Evolutionary conservation across 1,140 invertebrate species (phyloP), one percentile per base, ranked within the genome.

Genomic region (Bombus cullumanus): DNA sequence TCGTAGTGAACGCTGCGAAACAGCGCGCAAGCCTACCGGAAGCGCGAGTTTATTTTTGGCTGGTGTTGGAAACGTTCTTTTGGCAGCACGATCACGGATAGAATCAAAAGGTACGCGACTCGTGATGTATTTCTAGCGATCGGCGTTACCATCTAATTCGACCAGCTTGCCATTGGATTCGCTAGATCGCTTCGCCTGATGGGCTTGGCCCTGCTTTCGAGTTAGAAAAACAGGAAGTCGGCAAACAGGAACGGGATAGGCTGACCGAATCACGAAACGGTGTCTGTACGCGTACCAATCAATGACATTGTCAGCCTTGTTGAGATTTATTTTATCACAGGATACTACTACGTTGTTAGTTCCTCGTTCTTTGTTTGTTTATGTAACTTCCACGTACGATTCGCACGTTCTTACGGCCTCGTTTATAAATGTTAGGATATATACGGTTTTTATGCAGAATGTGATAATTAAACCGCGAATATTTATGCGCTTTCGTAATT

Each of bases 1-100:
- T 59, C 76, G 37, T 37, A 69, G 88, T 66, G 76, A 57, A 73
- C 73, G 76, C 73, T 81, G 75, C 74, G 80, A 86, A 89, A 81
- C 62, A 81, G 66, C 66, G 43, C 34, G 37, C 75, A 81, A 83
- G 81, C 84, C 84, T 89, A 89, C 88, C 88, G 86, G 88, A 90
- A 90, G 79, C 77, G 74, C 69, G 79, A 85, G 89, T 90, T 90
- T 90, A 90, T 90, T 90, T 90, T 77, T 72, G 86, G 89, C n/a
- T 25, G 83, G 69, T 66, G 89, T 90, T 87, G 81, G 88, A 85
- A 87, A 79, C 89, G 89, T 85, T 90, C 86, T 84, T 90, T 90
- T 90, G 89, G 85, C 86, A 90, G 86, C 89, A 79, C 64, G 77
- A 84, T 79, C 69, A 75, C 78, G 77, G 68, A 83, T 59, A 72